These are phyloP conservation scores for Echinarachnius parma DNA, from an alignment of 53 echinoderm and acorn worm genomes.

Conservation along the genomic window DNA sequence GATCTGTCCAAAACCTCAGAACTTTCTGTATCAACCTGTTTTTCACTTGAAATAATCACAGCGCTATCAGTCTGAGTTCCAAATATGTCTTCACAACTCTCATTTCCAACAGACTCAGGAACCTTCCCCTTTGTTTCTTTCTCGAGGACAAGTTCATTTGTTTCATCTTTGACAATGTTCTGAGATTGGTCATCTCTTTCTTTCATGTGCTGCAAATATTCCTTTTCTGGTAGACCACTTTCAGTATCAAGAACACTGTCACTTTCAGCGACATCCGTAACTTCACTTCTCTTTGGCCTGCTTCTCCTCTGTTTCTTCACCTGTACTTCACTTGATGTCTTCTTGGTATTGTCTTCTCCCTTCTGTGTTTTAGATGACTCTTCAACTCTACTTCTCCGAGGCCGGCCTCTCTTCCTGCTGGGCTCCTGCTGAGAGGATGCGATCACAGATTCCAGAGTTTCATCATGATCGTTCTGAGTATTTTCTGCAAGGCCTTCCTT, in stretches of 20 bases:
- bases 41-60: background rate
- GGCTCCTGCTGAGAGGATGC: background rate
- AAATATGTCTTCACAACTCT: slow-evolving; percentile 69
- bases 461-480: slow-evolving; percentile 14
- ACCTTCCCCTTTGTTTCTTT: slow-evolving; percentile 3
- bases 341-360: too few species aligned
- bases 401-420: background rate
- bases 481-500: background rate
- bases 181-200: background rate
- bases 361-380: background rate
- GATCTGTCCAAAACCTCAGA: background rate
- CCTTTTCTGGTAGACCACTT: background rate
- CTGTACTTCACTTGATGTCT: slow-evolving; percentile 1
- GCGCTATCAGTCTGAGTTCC: slow-evolving; percentile 30
- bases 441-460: background rate
- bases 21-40: background rate
- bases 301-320: slow-evolving; percentile 16
- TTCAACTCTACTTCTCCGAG: slow-evolving; percentile 3
- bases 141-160: background rate
- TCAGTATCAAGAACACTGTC: background rate
- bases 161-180: background rate
- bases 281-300: slow-evolving; percentile 4
- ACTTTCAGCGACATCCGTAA: background rate
- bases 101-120: slow-evolving; percentile 1
- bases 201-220: slow-evolving; percentile 2